A percentile compares a stretch with the other conserved stretches of the same genome.
phyloP scores from a whole-genome alignment of 2,113 vertebrate species.

The Corvus cornix region DNA sequence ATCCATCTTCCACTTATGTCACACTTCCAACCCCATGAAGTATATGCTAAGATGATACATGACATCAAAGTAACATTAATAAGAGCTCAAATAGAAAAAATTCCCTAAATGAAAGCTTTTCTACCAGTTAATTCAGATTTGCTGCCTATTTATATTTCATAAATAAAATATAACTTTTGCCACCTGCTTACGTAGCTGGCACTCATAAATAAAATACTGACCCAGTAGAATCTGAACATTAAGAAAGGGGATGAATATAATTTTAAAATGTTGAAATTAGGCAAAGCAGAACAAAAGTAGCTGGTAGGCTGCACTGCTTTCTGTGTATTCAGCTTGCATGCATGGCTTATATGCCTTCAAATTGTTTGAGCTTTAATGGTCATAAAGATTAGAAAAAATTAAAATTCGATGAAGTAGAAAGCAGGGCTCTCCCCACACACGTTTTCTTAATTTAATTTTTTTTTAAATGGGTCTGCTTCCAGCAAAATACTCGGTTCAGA shows the following conservation, averaged over 20 bases:
- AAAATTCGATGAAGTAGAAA: slow-evolving; percentile 24
- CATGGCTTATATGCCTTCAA: background rate
- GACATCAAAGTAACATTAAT: background rate
- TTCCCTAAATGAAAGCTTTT: background rate
- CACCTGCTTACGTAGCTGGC: background rate
- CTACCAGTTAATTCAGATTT: background rate
- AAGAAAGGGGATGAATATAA: background rate
- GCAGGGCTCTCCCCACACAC: background rate
- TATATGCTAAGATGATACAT: background rate
- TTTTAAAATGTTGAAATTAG: background rate
- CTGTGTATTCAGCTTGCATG: background rate
- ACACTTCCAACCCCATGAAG: background rate
- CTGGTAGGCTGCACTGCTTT: background rate
- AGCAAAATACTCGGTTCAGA: background rate
- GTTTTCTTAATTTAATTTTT: background rate
- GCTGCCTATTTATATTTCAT: slow-evolving; percentile 17
- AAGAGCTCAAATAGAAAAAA: slow-evolving; percentile 10
- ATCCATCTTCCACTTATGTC: background rate
- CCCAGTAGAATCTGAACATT: background rate
- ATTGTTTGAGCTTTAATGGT: background rate
- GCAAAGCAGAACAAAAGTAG: background rate
- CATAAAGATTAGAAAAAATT: slow-evolving; percentile 15
- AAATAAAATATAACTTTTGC: slow-evolving; percentile 19
- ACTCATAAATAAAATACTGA: slow-evolving; percentile 12
- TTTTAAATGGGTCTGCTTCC: background rate